These are phyloP conservation scores for Saccostrea cuccullata DNA, from an alignment of 1,140 invertebrate genomes.

Conservation along the genomic window DNA sequence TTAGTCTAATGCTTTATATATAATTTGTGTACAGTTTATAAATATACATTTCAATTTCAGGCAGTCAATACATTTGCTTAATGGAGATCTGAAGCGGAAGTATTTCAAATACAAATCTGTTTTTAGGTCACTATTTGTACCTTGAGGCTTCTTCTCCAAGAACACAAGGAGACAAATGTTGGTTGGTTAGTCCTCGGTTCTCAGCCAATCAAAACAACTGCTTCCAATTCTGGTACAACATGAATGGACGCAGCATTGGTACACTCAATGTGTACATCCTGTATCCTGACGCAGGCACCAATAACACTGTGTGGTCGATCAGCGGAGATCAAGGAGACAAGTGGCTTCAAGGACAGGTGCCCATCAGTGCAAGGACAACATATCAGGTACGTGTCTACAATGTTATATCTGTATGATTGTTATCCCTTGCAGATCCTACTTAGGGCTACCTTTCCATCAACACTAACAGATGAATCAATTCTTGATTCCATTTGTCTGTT, in stretches of 20 bases:
- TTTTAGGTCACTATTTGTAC: slow-evolving; percentile 70
- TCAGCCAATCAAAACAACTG: slow-evolving; percentile 60
- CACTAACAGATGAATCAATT: no score
- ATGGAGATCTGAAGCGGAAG: no score
- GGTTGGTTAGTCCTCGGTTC: slow-evolving; percentile 62
- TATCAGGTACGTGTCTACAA: slow-evolving; percentile 56
- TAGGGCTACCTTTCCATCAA: no score
- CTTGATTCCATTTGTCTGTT: no score
- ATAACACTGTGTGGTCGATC: slow-evolving; percentile 65
- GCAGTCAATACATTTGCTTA: no score
- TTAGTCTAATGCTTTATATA: slow-evolving; percentile 2
- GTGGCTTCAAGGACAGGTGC: slow-evolving; percentile 67
- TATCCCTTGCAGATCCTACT: no score
- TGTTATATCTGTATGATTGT: no score
- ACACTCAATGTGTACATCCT: slow-evolving; percentile 59
- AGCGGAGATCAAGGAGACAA: slow-evolving; percentile 67
- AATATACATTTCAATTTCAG: no score
- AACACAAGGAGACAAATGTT: slow-evolving; percentile 66
- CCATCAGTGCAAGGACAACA: slow-evolving; percentile 54
- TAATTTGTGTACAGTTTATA: neutral
- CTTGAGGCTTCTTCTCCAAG: slow-evolving; percentile 73
- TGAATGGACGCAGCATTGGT: slow-evolving; percentile 69
- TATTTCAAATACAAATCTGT: no score
- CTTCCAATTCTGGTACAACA: slow-evolving; percentile 70
- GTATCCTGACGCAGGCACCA: slow-evolving; percentile 47